Conservation (phyloP, 2,888 invertebrate genomes). For the Lasioglossum vierecki region DNA sequence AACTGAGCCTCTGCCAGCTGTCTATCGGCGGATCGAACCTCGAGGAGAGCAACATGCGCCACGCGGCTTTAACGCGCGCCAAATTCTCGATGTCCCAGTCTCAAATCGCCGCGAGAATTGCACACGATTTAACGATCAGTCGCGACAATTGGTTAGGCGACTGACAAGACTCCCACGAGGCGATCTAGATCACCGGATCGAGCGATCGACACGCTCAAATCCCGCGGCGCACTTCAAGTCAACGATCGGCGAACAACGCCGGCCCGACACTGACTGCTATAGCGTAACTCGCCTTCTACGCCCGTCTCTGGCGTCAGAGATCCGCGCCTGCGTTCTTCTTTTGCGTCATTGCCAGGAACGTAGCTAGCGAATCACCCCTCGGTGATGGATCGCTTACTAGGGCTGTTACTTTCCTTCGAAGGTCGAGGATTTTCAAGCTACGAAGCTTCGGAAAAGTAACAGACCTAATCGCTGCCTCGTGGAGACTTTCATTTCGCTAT, state of each 20-base stretch:
- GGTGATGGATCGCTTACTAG: background rate
- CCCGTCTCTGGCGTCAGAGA: slow-evolving; percentile 33
- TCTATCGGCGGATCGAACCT: slow-evolving; percentile 58
- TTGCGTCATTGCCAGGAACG: slow-evolving; percentile 57
- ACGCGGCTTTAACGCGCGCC: slow-evolving; percentile 47
- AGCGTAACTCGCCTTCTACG: slow-evolving; percentile 38
- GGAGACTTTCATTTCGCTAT: background rate
- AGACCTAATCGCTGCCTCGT: background rate
- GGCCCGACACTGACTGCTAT: slow-evolving; percentile 55
- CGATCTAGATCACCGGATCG: slow-evolving; percentile 2
- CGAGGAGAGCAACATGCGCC: slow-evolving; percentile 67
- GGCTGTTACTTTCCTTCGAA: too few species aligned
- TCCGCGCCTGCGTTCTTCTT: slow-evolving; percentile 59
- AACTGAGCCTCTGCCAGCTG: slow-evolving; percentile 58
- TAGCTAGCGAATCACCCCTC: background rate
- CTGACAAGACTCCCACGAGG: slow-evolving; percentile 48
- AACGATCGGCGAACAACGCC: slow-evolving; percentile 38
- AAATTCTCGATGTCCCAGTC: slow-evolving; percentile 3
- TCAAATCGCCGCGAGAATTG: too few species aligned
- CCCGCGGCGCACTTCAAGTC: background rate
- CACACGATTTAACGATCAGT: background rate
- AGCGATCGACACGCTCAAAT: background rate
- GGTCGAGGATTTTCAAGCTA: too few species aligned
- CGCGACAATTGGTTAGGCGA: background rate
- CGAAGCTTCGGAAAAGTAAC: too few species aligned